phyloP scores from a whole-genome alignment of 1,140 invertebrate genomes.

The Mycetomoellerius zeteki region DNA sequence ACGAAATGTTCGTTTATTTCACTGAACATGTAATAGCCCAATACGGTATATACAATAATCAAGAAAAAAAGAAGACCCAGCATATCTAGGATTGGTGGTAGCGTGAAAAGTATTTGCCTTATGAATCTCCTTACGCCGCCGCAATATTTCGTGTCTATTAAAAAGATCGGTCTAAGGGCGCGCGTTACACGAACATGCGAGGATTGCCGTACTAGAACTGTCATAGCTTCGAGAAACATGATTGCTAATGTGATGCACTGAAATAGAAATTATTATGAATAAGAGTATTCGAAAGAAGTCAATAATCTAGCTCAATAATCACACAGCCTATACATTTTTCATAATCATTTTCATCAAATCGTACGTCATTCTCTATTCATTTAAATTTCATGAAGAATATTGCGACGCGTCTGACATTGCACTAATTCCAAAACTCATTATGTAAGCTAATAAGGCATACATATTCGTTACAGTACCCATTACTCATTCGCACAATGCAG shows the following conservation, averaged over 20 bases:
- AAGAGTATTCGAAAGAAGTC: background rate
- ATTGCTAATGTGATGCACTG: conserved; percentile 93
- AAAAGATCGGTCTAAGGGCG: conserved; percentile 95
- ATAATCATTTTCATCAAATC: conserved; percentile 9
- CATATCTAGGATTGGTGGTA: conserved; percentile 97
- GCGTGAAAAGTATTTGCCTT: conserved; percentile 93
- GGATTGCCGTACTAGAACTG: conserved; percentile 93
- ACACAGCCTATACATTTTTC: background rate
- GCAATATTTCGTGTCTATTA: conserved; percentile 95
- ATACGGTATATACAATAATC: conserved; percentile 93
- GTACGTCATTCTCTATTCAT: conserved; percentile 19
- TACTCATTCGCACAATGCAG: background rate
- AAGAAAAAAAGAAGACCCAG: conserved; percentile 94
- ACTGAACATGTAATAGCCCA: conserved; percentile 95
- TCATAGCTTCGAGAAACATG: conserved; percentile 95
- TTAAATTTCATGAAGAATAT: conserved; percentile 31
- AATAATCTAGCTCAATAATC: background rate
- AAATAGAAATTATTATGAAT: conserved; percentile 80
- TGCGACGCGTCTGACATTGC: conserved; percentile 33
- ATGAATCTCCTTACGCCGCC: conserved; percentile 92
- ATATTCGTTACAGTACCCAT: conserved; percentile 31
- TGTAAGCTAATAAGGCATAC: conserved; percentile 32
- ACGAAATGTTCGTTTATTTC: conserved; percentile 92
- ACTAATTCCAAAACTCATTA: conserved; percentile 43
- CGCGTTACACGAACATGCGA: conserved; percentile 96